Evolutionary conservation across 2,888 invertebrate genomes (phyloP).

Genomic region (Noctua pronuba): DNA sequence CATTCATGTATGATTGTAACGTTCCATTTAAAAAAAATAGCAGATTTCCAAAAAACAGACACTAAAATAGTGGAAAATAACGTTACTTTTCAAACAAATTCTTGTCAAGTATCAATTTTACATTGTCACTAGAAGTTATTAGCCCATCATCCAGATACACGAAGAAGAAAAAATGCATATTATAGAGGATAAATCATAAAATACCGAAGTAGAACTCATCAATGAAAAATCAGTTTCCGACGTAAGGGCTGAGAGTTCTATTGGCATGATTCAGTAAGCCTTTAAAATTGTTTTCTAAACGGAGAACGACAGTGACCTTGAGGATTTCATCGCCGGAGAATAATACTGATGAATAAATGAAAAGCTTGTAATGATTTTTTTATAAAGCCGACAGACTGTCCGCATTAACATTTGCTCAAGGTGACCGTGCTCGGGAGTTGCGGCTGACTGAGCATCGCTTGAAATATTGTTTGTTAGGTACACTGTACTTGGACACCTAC

Average conservation of each 20-base stretch:
- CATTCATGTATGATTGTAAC: not conserved
- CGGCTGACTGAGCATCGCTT: constrained; percentile 88
- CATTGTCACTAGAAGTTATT: too few species aligned
- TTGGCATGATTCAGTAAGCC: constrained; percentile 11
- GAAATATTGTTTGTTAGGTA: constrained; percentile 77
- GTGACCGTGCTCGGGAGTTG: constrained; percentile 87
- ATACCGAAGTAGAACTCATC: too few species aligned
- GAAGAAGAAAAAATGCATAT: not conserved
- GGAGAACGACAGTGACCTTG: constrained; percentile 70
- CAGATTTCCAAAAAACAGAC: too few species aligned
- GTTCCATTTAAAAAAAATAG: too few species aligned
- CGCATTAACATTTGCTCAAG: constrained; percentile 89
- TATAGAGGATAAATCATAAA: too few species aligned
- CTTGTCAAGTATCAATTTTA: too few species aligned
- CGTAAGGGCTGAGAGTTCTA: constrained; percentile 5
- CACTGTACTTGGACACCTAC: constrained; percentile 73
- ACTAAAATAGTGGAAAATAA: too few species aligned
- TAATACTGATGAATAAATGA: constrained; percentile 78
- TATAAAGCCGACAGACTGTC: constrained; percentile 82
- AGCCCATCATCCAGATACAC: not conserved
- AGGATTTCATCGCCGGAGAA: constrained; percentile 73
- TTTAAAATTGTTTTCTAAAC: constrained; percentile 43
- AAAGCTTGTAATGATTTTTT: constrained; percentile 82
- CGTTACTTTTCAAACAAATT: too few species aligned
- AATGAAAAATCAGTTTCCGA: too few species aligned